Evolutionary conservation across 2,888 invertebrate genomes (phyloP).

Genomic region (Folsomia manolachei): DNA sequence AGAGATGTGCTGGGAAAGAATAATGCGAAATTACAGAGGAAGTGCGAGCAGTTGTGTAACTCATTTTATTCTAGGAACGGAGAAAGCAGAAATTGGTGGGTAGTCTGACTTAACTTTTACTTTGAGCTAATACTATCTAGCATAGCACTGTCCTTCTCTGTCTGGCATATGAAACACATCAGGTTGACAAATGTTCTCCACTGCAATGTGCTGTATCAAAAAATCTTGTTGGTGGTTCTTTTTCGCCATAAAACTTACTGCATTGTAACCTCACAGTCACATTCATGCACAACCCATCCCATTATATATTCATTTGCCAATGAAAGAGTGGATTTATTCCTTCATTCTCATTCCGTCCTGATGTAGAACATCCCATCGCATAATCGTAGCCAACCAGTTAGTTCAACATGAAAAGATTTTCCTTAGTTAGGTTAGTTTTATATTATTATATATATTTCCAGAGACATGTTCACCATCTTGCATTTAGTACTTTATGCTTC

Average conservation of each 20-base stretch:
- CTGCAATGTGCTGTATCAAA: conserved; percentile 17
- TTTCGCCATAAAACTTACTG: too few relatives aligned
- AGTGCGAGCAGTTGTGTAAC: background rate
- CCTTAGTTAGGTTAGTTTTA: background rate
- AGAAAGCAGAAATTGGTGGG: too few relatives aligned
- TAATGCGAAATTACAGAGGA: too few relatives aligned
- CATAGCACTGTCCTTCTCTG: too few relatives aligned
- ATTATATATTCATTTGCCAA: too few relatives aligned
- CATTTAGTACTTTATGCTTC: too few relatives aligned
- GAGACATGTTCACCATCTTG: background rate
- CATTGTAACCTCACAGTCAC: too few relatives aligned
- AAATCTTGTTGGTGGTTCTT: conserved; percentile 12
- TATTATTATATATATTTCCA: too few relatives aligned
- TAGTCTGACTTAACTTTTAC: too few relatives aligned
- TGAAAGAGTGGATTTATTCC: background rate
- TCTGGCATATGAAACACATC: background rate
- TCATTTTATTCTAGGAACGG: too few relatives aligned
- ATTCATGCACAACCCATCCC: background rate
- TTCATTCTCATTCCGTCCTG: background rate
- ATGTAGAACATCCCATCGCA: background rate
- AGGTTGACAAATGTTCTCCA: background rate
- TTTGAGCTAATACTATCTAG: too few relatives aligned
- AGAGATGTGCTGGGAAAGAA: too few relatives aligned
- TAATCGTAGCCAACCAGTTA: background rate
- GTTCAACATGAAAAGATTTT: background rate